Percentiles rank a stretch among this genome's conserved stretches.
phyloP scores from a whole-genome alignment of 2,888 invertebrate genomes.

The Eupithecia tripunctaria region DNA sequence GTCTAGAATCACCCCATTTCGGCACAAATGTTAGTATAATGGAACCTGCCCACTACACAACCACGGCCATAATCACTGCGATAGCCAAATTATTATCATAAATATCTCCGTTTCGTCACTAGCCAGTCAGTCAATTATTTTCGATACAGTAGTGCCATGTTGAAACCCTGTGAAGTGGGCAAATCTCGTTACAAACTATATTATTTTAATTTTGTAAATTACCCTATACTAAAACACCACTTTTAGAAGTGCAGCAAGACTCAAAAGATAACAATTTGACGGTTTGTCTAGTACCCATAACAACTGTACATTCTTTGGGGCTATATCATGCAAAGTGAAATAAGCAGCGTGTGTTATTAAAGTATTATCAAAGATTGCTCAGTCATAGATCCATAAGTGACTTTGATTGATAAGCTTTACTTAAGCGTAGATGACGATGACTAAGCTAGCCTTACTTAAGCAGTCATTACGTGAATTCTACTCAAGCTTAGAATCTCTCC shows the following conservation, averaged over 20 bases:
- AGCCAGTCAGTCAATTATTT: not conserved
- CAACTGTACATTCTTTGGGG: not conserved
- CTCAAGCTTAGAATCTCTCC: no score
- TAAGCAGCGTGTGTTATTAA: no score
- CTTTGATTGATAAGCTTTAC: no score
- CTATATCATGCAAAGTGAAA: not conserved
- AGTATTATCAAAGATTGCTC: no score
- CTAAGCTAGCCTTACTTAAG: no score
- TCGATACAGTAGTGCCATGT: not conserved
- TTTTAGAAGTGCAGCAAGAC: not conserved
- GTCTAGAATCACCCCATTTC: no score
- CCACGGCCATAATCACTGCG: not conserved
- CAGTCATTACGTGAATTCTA: no score
- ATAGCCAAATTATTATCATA: not conserved
- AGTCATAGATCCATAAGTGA: no score
- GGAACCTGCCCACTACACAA: not conserved
- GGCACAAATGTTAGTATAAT: not conserved
- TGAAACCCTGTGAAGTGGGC: not conserved
- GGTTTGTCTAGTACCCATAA: not conserved
- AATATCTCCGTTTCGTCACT: not conserved
- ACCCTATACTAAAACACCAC: not conserved
- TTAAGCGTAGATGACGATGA: no score
- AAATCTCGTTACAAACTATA: not conserved
- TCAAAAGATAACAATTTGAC: not conserved
- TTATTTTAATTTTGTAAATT: not conserved